Evolutionary conservation across 2,797 vertebrate species (phyloP).

Genomic region (Macropodus opercularis): DNA sequence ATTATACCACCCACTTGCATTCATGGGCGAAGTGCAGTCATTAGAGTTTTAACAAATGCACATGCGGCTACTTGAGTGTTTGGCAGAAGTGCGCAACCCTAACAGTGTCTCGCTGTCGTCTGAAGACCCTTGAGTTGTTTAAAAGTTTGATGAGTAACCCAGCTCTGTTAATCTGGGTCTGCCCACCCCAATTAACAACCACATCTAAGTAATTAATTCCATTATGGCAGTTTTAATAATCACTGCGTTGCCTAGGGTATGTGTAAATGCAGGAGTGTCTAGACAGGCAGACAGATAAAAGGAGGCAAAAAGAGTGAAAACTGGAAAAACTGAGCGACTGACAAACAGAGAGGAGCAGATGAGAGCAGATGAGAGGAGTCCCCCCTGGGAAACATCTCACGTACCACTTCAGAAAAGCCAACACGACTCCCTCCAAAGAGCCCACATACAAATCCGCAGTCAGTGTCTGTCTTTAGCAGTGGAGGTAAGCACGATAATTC

Average conservation of each 20-base stretch:
- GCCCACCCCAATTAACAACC: neutral
- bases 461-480: neutral
- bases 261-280: neutral
- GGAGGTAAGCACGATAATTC: conserved; percentile 17
- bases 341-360: conserved; percentile 15
- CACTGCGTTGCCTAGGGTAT: neutral
- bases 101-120: neutral
- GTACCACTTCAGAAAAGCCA: conserved; percentile 28
- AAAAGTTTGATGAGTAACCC: neutral
- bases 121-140: neutral
- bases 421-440: conserved; percentile 26
- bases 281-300: neutral
- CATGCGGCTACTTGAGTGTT: too few species aligned
- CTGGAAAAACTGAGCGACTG: conserved; percentile 10
- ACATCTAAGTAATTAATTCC: neutral
- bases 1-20: too few species aligned
- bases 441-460: neutral
- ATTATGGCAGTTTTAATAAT: neutral
- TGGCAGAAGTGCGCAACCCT: neutral
- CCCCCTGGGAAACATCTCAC: conserved; percentile 34
- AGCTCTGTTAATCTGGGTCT: neutral
- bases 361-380: conserved; percentile 21
- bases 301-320: conserved; percentile 1
- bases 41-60: too few species aligned
- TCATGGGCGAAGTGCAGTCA: too few species aligned